Conservation (phyloP, 2,797 vertebrate genomes). For the Pseudocheirus occidentalis region DNA sequence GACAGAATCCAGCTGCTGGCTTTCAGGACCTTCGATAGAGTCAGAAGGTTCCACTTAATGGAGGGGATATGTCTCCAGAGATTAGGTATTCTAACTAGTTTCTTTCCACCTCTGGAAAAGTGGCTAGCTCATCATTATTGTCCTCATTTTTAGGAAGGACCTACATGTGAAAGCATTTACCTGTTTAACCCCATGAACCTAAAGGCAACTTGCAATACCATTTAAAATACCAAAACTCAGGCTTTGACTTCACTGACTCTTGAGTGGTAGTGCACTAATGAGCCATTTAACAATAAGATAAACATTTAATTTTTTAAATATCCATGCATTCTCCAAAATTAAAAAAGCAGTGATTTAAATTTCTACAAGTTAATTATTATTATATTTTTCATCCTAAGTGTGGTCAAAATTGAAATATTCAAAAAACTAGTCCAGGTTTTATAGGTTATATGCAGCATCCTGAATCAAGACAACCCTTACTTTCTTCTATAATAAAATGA, state of each 20-base stretch:
- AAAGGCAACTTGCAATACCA: conserved; percentile 62
- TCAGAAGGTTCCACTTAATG: conserved; percentile 86
- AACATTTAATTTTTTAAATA: conserved; percentile 39
- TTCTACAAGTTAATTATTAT: neutral
- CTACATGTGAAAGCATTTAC: conserved; percentile 85
- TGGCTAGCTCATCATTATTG: conserved; percentile 75
- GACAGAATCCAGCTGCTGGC: conserved; percentile 94
- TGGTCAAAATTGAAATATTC: rapidly evolving
- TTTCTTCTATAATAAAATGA: neutral
- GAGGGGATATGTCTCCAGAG: conserved; percentile 81
- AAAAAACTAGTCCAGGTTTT: neutral
- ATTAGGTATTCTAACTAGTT: conserved; percentile 81
- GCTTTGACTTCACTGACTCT: conserved; percentile 46
- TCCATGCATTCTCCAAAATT: conserved; percentile 21
- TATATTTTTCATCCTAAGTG: neutral
- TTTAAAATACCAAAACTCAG: conserved; percentile 65
- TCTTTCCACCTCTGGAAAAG: conserved; percentile 82
- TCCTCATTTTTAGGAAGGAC: conserved; percentile 69
- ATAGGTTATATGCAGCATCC: conserved; percentile 13
- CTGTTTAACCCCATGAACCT: conserved; percentile 85
- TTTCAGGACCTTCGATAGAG: conserved; percentile 70
- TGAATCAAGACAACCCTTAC: neutral
- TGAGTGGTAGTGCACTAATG: conserved; percentile 5
- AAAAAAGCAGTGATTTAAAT: neutral
- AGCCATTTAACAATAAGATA: conserved; percentile 28